Base-by-base conservation (phyloP, 35 echinoderm and acorn worm genomes). In the Apostichopus californicus region DNA sequence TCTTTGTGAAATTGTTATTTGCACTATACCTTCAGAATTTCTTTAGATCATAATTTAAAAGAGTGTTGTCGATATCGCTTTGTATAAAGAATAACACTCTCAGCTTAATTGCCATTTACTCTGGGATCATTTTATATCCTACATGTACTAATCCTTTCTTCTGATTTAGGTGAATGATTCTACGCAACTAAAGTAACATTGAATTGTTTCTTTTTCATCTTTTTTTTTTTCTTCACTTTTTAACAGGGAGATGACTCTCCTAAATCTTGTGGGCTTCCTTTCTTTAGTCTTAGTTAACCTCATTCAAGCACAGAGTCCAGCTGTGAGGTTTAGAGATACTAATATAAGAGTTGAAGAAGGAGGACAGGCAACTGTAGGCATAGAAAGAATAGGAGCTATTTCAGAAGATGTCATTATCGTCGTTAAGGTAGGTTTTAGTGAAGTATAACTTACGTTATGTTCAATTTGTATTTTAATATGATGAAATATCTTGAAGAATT, bases 271-370 rank as follows among this genome's bases (percentile, higher is more conserved):
- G 86, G 71, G 86, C 68, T 73, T 89, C 86, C 86, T 89, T 13
- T 5, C 52, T 28, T 8, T 72, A 53, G 17, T 89, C 21, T 34
- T 72, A 52, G 86, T 89, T 2, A 18, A 89, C 23, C 86, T 89
- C 0, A 89, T 89, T 13, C 86, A 89, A 89, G 86, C 86, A 28
- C 86, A 89, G 61, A 89, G 86, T 73, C 86, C 86, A 72, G 61
- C 60, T 14, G 86, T 89, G 3, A 89, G 86, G 86, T 89, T 89
- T 66, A 8, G 0, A 6, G 13, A 68, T 20, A 89, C 86, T 10
- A 72, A 52, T 72, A n/a, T 53, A 21, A 11, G 21, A 28, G 61
- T 72, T n/a, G 86, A 89, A 26, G 86, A 72, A 68, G 86, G 86
- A 9, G 9, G 17, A 18, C 13, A 66, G 55, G 86, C 86, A 15